Percentiles rank a stretch among this genome's conserved stretches.
phyloP scores from a whole-genome alignment of 2,113 vertebrate species.

The Seriola dumerili region DNA sequence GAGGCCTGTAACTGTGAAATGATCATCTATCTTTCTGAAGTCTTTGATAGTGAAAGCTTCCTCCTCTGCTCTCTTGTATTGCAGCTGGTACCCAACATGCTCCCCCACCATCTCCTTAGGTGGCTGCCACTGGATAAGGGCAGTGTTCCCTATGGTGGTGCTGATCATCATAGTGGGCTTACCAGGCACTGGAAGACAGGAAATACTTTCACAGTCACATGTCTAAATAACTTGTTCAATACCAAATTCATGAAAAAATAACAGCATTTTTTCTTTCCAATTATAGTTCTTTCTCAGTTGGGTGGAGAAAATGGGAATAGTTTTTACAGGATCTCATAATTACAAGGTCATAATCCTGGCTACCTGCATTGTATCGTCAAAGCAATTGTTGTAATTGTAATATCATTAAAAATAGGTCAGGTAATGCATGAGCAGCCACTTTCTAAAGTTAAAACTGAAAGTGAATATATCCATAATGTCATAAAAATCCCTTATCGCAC shows the following conservation, averaged over 20 bases:
- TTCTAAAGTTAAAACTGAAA: background rate
- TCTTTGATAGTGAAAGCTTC: conserved; percentile 88
- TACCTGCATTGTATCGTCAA: too few relatives aligned
- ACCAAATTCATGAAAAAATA: background rate
- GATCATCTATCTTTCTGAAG: conserved; percentile 91
- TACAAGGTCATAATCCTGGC: background rate
- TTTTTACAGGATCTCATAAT: background rate
- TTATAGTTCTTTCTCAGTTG: background rate
- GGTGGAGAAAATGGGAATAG: background rate
- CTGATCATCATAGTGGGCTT: conserved; percentile 98
- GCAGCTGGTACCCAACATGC: conserved; percentile 93
- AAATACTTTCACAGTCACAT: background rate
- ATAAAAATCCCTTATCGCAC: background rate
- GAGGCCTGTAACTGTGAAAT: conserved; percentile 93
- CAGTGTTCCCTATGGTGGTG: conserved; percentile 96
- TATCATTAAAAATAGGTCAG: background rate
- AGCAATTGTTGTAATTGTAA: background rate
- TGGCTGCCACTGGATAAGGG: conserved; percentile 98
- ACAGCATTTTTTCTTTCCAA: background rate
- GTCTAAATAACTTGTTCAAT: background rate
- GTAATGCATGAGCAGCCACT: background rate
- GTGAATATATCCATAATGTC: background rate
- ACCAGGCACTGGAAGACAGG: conserved; percentile 88
- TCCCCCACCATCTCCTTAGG: conserved; percentile 95
- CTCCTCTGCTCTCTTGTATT: conserved; percentile 92